Evolutionary conservation across 30 jellyfish, hydroid and myxozoan species (phyloP).

Genomic region (Rhopilema esculentum): DNA sequence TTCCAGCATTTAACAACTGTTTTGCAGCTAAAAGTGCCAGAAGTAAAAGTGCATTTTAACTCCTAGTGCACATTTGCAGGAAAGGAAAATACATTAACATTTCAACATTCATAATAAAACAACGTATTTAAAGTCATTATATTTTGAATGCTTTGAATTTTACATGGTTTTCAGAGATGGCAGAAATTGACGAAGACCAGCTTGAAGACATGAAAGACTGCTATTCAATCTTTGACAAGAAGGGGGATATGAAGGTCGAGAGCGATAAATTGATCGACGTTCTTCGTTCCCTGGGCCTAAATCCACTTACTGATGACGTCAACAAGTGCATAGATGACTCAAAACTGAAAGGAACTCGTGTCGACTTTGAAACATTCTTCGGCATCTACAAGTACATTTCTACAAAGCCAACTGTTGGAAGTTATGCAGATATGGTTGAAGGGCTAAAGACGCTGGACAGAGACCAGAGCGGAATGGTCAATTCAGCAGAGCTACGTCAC

Average conservation of each 20-base stretch:
- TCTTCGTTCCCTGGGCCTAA: slow-evolving; percentile 94
- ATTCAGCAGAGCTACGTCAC: slow-evolving; percentile 93
- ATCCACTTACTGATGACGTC: slow-evolving; percentile 89
- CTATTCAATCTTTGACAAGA: slow-evolving; percentile 86
- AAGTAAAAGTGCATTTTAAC: too few species aligned
- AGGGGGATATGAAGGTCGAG: slow-evolving; percentile 91
- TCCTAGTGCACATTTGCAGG: too few species aligned
- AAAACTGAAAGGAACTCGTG: slow-evolving; percentile 62
- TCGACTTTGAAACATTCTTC: slow-evolving; percentile 90
- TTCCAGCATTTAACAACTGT: too few species aligned
- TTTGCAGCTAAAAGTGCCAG: too few species aligned
- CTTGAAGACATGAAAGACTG: slow-evolving; percentile 92
- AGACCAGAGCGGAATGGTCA: slow-evolving; percentile 88
- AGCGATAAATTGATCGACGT: slow-evolving; percentile 76
- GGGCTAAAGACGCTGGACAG: slow-evolving; percentile 94
- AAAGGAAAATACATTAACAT: too few species aligned
- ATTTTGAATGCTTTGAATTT: neutral
- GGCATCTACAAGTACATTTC: slow-evolving; percentile 82
- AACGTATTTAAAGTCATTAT: too few species aligned
- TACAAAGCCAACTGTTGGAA: slow-evolving; percentile 79
- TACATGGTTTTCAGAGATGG: slow-evolving; percentile 38
- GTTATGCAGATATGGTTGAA: slow-evolving; percentile 96
- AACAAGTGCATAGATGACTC: slow-evolving; percentile 64
- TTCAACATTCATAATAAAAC: too few species aligned
- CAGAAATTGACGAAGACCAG: slow-evolving; percentile 87